Conservation (phyloP, 2,888 invertebrate genomes). For the Tupiocoris notatus region DNA sequence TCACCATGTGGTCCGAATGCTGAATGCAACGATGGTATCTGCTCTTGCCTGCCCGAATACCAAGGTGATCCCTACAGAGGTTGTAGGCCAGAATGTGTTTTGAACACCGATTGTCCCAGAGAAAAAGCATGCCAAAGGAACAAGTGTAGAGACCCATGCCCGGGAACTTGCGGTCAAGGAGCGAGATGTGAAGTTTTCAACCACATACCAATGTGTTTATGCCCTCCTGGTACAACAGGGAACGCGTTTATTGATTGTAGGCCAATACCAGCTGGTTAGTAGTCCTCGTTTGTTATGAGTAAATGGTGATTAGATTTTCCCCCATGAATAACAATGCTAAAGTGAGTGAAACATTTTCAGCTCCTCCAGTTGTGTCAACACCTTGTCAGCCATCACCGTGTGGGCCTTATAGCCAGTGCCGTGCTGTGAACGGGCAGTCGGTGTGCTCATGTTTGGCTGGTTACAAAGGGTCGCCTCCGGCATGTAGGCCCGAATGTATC, state of each 20-base stretch:
- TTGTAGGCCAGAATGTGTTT: conserved; percentile 76
- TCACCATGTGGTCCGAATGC: conserved; percentile 79
- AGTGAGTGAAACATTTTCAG: conserved; percentile 37
- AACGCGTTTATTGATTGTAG: conserved; percentile 59
- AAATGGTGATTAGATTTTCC: too few relatives aligned
- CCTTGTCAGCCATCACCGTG: conserved; percentile 58
- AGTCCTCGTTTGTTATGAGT: too few relatives aligned
- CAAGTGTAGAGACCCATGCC: conserved; percentile 69
- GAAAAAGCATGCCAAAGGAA: conserved; percentile 69
- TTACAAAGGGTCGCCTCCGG: conserved; percentile 73
- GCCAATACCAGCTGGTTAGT: conserved; percentile 38
- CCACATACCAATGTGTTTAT: conserved; percentile 70
- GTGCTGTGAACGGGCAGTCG: conserved; percentile 69
- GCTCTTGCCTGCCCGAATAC: conserved; percentile 70
- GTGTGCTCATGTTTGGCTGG: conserved; percentile 70
- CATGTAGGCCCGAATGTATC: conserved; percentile 57
- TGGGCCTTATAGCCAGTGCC: conserved; percentile 64
- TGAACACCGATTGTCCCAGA: conserved; percentile 66
- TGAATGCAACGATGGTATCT: conserved; percentile 71
- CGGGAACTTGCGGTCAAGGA: conserved; percentile 66
- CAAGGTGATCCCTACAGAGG: conserved; percentile 69
- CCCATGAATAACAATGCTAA: too few relatives aligned
- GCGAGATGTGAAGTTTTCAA: conserved; percentile 68
- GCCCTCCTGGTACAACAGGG: conserved; percentile 65
- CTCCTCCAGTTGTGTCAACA: conserved; percentile 50